Base-by-base conservation (phyloP, 2,797 vertebrate genomes). In the Sebastes goodei region DNA sequence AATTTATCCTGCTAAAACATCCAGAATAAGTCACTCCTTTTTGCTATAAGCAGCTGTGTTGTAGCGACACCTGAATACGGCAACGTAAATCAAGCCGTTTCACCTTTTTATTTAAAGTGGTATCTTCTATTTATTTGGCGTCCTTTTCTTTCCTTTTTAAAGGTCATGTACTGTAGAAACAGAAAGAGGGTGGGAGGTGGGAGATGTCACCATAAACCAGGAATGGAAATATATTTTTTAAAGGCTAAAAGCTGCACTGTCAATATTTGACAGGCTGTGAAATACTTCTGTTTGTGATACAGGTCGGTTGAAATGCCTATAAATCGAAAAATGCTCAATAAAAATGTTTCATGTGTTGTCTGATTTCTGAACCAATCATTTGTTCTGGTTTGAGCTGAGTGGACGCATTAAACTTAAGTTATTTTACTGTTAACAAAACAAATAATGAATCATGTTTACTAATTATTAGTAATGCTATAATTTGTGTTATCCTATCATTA, bases 211-310 rank as follows among this genome's bases (percentile, higher is more conserved):
- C 15, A 29, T 33, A 78, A 66, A 76, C 55, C 35, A 80, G 73
- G 80, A 81, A 73, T 71, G 56, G 71, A 66, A 72, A 81, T 90
- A 82, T 92, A 88, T 93, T 89, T 88, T 79, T 89, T 88, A 57
- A 83, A 83, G 86, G 83, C 42, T 76, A 64, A 90, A 46, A 71
- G 78, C 83, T 73, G 75, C 68, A 14, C 92, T 93, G 95, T 96
- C 94, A 96, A 95, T 95, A 95, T 96, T 96, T 96, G 95, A 95
- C 94, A 92, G 87, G 71, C 73, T 78, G 84, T 91, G 82, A 88
- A 89, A 78, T 83, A 85, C 62, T 76, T 73, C 83, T 80, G 80
- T 90, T 90, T 91, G 82, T 89, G 56, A 81, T 78, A 72, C 74
- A 82, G 55, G 75, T 87, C 69, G 63, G 60, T 80, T 89, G 69